phyloP scores from a whole-genome alignment of 2,888 invertebrate genomes.

The Hofmannophila pseudospretella region DNA sequence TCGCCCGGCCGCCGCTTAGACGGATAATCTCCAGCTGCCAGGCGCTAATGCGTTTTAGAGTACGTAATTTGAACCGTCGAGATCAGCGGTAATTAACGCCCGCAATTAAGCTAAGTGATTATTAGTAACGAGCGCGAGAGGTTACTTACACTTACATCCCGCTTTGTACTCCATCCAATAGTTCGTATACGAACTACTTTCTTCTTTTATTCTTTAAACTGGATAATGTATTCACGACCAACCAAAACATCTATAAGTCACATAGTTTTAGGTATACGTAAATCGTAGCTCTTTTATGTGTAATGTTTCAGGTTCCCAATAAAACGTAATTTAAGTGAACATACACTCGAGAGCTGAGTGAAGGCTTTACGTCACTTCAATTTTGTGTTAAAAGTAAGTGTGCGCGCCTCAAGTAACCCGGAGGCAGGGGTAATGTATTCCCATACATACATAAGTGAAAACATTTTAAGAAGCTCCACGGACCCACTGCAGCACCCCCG shows the following conservation, averaged over 20 bases:
- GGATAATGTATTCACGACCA: too few species aligned
- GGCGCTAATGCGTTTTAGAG: slow-evolving; percentile 77
- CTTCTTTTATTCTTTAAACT: too few species aligned
- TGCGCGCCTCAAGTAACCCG: slow-evolving; percentile 69
- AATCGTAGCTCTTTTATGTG: slow-evolving; percentile 8
- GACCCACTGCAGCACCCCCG: slow-evolving; percentile 75
- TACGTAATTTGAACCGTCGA: slow-evolving; percentile 78
- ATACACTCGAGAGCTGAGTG: slow-evolving; percentile 67
- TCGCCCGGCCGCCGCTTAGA: slow-evolving; percentile 64
- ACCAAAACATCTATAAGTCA: too few species aligned
- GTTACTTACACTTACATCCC: slow-evolving; percentile 37
- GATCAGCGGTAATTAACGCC: slow-evolving; percentile 75
- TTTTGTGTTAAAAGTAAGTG: slow-evolving; percentile 75
- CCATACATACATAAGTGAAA: slow-evolving; percentile 77
- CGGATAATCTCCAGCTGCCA: slow-evolving; percentile 78
- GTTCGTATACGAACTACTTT: too few species aligned
- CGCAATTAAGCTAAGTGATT: slow-evolving; percentile 76
- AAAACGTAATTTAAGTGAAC: slow-evolving; percentile 68
- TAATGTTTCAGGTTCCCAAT: slow-evolving; percentile 61
- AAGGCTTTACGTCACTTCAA: slow-evolving; percentile 75
- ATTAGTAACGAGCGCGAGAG: slow-evolving; percentile 59
- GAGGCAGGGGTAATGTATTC: slow-evolving; percentile 75
- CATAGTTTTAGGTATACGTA: too few species aligned
- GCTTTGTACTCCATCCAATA: slow-evolving; percentile 12
- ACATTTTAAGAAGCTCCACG: slow-evolving; percentile 77